Evolutionary conservation across 2,113 vertebrate species (phyloP).

Genomic region (Cochlearius cochlearius): DNA sequence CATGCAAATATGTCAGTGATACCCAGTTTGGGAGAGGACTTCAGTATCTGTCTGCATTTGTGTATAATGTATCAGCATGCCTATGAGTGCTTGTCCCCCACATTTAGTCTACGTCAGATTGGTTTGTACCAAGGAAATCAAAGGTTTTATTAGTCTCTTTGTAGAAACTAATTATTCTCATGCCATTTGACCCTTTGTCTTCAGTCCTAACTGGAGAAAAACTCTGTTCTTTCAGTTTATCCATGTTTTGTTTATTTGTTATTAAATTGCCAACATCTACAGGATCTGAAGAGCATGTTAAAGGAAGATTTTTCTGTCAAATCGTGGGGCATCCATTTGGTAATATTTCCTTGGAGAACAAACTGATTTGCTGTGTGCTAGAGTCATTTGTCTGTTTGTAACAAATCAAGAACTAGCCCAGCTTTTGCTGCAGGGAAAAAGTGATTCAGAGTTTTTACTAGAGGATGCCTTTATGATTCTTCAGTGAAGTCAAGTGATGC

Average conservation of each 20-base stretch:
- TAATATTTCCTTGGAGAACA: background rate
- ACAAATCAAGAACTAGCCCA: background rate
- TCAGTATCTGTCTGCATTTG: background rate
- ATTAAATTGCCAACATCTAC: background rate
- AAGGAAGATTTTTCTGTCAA: background rate
- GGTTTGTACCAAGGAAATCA: background rate
- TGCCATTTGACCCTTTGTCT: background rate
- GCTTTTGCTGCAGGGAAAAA: background rate
- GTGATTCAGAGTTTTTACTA: slow-evolving; percentile 4
- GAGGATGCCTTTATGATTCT: background rate
- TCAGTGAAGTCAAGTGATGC: background rate
- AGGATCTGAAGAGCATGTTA: background rate
- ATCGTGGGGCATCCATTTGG: background rate
- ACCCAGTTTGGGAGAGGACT: background rate
- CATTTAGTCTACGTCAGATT: background rate
- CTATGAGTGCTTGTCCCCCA: background rate
- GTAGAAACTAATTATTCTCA: background rate
- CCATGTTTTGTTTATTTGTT: background rate
- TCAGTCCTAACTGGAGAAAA: background rate
- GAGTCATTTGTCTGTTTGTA: background rate
- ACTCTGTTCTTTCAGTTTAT: background rate
- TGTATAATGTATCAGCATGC: background rate
- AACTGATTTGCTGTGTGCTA: background rate
- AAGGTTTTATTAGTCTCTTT: background rate
- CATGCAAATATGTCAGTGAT: background rate